Evolutionary conservation across 2,797 vertebrate genomes (phyloP).

Genomic region (Chiloscyllium punctatum): DNA sequence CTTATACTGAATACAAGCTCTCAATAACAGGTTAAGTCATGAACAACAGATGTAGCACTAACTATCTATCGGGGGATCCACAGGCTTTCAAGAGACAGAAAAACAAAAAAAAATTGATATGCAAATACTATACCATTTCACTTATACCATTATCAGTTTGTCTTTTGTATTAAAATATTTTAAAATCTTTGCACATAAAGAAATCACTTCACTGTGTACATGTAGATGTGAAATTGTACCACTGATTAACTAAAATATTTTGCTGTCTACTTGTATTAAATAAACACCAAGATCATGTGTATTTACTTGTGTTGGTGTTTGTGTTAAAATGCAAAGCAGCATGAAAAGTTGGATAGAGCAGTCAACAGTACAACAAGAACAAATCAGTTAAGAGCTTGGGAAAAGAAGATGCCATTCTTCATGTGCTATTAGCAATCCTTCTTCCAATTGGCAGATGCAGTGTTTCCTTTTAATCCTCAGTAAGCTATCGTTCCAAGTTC

Average conservation of each 20-base stretch:
- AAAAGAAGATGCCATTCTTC: not conserved
- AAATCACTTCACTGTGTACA: not conserved
- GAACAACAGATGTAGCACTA: too few relatives aligned
- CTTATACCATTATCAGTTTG: not conserved
- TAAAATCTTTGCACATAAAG: not conserved
- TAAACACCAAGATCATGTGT: not conserved
- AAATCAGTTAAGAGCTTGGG: not conserved
- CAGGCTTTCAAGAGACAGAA: not conserved
- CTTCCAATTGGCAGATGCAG: not conserved
- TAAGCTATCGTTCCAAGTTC: not conserved
- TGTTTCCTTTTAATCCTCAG: not conserved
- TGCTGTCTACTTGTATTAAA: not conserved
- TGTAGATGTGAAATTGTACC: not conserved
- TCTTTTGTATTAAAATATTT: not conserved
- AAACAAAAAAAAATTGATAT: not conserved
- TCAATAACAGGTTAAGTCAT: too few relatives aligned
- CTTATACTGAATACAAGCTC: too few relatives aligned
- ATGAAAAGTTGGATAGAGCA: not conserved
- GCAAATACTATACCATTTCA: not conserved
- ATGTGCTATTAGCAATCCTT: not conserved
- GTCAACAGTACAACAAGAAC: not conserved
- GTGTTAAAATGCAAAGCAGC: not conserved
- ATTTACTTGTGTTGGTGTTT: not conserved
- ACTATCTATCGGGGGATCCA: not conserved
- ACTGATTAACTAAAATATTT: not conserved